Conservation (phyloP, 2,888 invertebrate species). For the Eucriotettix oculatus region DNA sequence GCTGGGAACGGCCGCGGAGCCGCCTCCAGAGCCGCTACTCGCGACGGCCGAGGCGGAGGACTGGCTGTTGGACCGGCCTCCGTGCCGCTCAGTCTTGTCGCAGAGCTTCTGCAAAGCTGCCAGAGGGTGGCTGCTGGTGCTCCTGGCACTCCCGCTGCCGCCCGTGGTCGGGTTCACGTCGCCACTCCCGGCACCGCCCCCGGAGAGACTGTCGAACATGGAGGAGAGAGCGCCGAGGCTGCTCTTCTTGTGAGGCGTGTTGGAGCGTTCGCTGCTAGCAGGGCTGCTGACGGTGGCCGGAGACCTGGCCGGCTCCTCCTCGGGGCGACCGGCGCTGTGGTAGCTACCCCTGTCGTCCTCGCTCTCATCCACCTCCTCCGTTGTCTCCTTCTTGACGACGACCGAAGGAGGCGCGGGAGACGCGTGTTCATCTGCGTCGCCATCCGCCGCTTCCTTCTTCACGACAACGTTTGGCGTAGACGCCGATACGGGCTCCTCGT, state of each 20-base stretch:
- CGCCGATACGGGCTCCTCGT: slow-evolving; percentile 31
- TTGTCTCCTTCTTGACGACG: slow-evolving; percentile 37
- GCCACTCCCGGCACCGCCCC: slow-evolving; percentile 24
- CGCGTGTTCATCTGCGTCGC: slow-evolving; percentile 18
- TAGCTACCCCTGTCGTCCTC: slow-evolving; percentile 27
- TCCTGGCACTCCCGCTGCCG: slow-evolving; percentile 43
- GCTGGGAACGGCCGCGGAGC: slow-evolving; percentile 18
- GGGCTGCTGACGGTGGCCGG: slow-evolving; percentile 34
- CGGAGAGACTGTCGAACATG: slow-evolving; percentile 75
- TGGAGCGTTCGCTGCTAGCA: slow-evolving; percentile 58
- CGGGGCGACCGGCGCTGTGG: slow-evolving; percentile 23
- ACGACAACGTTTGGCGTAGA: neutral
- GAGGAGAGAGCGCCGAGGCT: slow-evolving; percentile 72
- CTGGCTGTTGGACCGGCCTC: slow-evolving; percentile 20
- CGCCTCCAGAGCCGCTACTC: slow-evolving; percentile 20
- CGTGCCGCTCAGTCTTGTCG: slow-evolving; percentile 79
- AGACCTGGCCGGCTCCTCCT: slow-evolving; percentile 14
- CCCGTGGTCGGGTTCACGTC: slow-evolving; percentile 21
- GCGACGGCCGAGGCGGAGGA: slow-evolving; percentile 28
- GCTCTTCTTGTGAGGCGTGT: slow-evolving; percentile 47
- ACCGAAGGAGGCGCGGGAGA: slow-evolving; percentile 18
- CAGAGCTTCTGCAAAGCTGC: slow-evolving; percentile 90
- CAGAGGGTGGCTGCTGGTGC: slow-evolving; percentile 66
- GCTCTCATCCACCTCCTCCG: slow-evolving; percentile 35
- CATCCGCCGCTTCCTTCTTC: slow-evolving; percentile 32